Base-by-base conservation (phyloP, 2,113 vertebrate genomes). In the Garra rufa region DNA sequence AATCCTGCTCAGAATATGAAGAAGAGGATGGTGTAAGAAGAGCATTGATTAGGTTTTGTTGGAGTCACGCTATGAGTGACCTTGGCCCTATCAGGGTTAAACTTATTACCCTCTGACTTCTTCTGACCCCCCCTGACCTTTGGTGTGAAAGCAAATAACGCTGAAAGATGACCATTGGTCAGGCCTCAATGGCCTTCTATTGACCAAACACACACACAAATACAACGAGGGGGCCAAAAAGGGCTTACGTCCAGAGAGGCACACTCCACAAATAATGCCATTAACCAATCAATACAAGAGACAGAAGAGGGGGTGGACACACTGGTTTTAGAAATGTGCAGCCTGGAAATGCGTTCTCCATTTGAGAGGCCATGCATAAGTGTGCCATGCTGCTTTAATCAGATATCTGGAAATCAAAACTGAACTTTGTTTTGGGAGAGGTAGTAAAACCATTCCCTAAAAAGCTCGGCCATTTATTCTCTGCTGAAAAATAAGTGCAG, bases 151-250 rank as follows among this genome's bases (percentile, higher is more conserved):
- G 81, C 76, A 76, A 78, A 70, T 84, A 81, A 85, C 19, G 59
- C 83, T 85, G 87, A 87, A 86, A 70, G 83, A 97, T 77, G 97
- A 99, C 87, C 91, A 97, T 84, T 95, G 95, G 86, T 94, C 93
- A 43, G 96, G 98, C 91, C 91, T 95, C 63, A 70, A 34, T 82
- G 80, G 94, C 96, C 88, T 97, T 96, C 90, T 99, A 97, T 90
- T 96, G 97, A 96, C 97, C 97, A 98, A 92, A 85, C 73, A 50
- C 55, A 86, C 76, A 86, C 82, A 83, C 83, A 57, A 50, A 65
- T 57, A 34, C 77, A 75, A 69, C 61, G 69, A 43, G 65, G 65
- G 76, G 76, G 76, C 65, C 65, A 55, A 85, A 57, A 83, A 61
- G 79, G 46, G 71, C 28, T 73, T 73, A 13, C 15, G 55, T 63